Percentiles rank a stretch among this genome's conserved stretches.
Evolutionary conservation across 2,797 vertebrate genomes (phyloP).

Genomic region (Accipiter superciliosus): DNA sequence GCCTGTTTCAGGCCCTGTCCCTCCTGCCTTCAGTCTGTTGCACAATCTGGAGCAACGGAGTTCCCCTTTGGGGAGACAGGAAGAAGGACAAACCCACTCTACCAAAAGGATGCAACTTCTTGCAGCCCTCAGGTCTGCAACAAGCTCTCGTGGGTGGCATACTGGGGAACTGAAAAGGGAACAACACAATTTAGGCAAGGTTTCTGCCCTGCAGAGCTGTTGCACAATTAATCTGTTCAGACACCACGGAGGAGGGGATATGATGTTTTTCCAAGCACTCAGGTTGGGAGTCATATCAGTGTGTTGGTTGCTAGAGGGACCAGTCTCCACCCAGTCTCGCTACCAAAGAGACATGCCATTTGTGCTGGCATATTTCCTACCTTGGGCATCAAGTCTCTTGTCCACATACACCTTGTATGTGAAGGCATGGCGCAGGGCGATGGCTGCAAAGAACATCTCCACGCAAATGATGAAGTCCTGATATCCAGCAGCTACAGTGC

Average conservation of each 20-base stretch:
- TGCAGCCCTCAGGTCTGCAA: constrained; percentile 15
- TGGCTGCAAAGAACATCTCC: constrained; percentile 96
- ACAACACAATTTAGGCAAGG: constrained; percentile 17
- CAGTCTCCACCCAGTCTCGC: background rate
- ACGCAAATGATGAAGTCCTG: constrained; percentile 98
- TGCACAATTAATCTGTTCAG: constrained; percentile 22
- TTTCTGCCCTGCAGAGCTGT: constrained; percentile 9
- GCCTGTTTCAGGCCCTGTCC: background rate
- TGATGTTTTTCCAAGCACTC: background rate
- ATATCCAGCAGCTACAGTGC: constrained; percentile 94
- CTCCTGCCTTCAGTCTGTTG: constrained; percentile 5
- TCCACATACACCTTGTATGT: constrained; percentile 92
- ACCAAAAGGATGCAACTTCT: constrained; percentile 19
- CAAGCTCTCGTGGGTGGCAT: constrained; percentile 13
- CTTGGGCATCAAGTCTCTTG: constrained; percentile 91
- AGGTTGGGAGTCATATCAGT: background rate
- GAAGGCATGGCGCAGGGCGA: constrained; percentile 93
- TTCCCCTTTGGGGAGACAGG: constrained; percentile 26
- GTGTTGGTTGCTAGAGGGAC: background rate
- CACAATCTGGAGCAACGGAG: constrained; percentile 23
- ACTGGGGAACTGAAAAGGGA: constrained; percentile 60
- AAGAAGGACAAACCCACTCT: constrained; percentile 25
- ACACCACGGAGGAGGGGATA: background rate
- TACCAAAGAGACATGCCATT: background rate
- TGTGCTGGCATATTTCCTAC: constrained; percentile 63